phyloP scores from a whole-genome alignment of 1,140 invertebrate genomes.

The Heliothis virescens region DNA sequence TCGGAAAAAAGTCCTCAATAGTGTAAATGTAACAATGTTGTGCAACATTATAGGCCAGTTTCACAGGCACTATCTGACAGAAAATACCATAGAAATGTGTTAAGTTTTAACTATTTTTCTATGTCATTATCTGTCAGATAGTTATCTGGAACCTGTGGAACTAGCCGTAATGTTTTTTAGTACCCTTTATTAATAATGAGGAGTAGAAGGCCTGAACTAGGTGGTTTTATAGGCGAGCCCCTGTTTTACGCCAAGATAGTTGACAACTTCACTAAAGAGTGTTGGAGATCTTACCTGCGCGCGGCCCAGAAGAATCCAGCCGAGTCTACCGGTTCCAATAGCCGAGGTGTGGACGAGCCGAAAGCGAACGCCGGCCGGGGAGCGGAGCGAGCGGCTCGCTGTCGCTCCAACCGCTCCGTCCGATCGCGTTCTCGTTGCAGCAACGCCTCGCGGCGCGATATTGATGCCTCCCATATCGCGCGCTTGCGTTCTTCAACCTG shows the following conservation, averaged over 20 bases:
- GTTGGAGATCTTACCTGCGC: slow-evolving; percentile 86
- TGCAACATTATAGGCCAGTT: background rate
- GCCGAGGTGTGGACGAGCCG: slow-evolving; percentile 94
- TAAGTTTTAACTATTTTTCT: too few relatives aligned
- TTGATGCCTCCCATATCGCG: slow-evolving; percentile 94
- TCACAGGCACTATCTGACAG: too few relatives aligned
- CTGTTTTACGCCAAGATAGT: background rate
- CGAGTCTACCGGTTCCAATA: slow-evolving; percentile 93
- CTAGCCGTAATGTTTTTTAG: too few relatives aligned
- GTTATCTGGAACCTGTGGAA: too few relatives aligned
- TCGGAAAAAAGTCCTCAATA: background rate
- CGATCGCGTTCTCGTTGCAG: slow-evolving; percentile 94
- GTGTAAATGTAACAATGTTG: background rate
- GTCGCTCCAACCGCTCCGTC: slow-evolving; percentile 93
- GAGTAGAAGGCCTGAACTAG: too few relatives aligned
- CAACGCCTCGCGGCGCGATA: slow-evolving; percentile 93
- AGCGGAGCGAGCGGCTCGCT: slow-evolving; percentile 92
- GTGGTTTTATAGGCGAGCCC: too few relatives aligned
- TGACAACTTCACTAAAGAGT: too few relatives aligned
- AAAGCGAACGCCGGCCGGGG: slow-evolving; percentile 93
- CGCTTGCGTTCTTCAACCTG: slow-evolving; percentile 95
- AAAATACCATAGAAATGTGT: too few relatives aligned
- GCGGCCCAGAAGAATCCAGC: slow-evolving; percentile 93
- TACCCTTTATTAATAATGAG: too few relatives aligned
- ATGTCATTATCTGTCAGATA: too few relatives aligned